Evolutionary conservation across 1,140 invertebrate species (phyloP).

Genomic region (Zophobas atratus): DNA sequence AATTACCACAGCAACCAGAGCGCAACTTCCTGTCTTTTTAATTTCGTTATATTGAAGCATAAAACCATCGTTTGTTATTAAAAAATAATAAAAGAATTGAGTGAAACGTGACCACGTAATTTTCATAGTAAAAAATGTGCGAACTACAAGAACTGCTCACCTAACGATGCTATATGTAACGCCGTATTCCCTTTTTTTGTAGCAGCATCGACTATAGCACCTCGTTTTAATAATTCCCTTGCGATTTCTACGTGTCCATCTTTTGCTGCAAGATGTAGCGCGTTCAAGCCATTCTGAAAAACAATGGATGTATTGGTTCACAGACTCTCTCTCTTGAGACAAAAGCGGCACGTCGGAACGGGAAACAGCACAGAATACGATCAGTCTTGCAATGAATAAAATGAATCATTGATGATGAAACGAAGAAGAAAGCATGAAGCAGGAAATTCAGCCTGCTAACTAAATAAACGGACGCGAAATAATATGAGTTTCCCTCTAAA

Average conservation of each 20-base stretch:
- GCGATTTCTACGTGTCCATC: slow-evolving; percentile 98
- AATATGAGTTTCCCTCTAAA: not conserved
- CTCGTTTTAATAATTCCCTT: slow-evolving; percentile 89
- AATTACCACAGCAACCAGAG: slow-evolving; percentile 48
- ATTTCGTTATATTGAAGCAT: not conserved
- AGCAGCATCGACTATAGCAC: slow-evolving; percentile 94
- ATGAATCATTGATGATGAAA: not conserved
- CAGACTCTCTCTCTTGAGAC: slow-evolving; percentile 5
- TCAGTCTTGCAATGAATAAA: not conserved
- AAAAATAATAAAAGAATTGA: slow-evolving; percentile 5
- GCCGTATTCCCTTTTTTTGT: slow-evolving; percentile 99
- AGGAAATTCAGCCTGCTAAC: not conserved
- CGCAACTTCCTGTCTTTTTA: slow-evolving; percentile 49
- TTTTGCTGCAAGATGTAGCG: slow-evolving; percentile 97
- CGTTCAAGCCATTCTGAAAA: slow-evolving; percentile 95
- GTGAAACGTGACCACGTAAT: not conserved
- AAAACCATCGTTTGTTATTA: not conserved
- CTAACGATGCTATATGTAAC: slow-evolving; percentile 98
- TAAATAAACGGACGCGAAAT: not conserved
- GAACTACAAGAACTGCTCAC: slow-evolving; percentile 65
- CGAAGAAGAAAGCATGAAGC: not conserved
- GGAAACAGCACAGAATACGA: not conserved
- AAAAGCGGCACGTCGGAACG: not conserved
- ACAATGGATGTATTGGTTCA: slow-evolving; percentile 27
- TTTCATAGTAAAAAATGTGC: no score